A percentile compares a stretch with the other conserved stretches of the same genome.
phyloP scores from a whole-genome alignment of 2,888 invertebrate species.

The Colletes collaris region DNA sequence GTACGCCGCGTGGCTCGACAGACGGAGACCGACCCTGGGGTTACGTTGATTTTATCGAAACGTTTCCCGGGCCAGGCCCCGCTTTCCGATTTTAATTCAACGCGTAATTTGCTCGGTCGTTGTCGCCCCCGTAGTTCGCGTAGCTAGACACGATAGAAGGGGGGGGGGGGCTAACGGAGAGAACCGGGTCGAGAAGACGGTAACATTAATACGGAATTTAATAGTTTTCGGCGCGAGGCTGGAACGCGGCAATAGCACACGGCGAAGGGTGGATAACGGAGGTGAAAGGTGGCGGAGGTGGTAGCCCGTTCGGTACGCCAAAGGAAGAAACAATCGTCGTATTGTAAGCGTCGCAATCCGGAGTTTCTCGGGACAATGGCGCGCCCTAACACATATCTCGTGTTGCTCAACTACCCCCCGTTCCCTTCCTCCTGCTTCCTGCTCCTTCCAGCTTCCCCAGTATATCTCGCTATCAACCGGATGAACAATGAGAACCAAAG shows the following conservation, averaged over 20 bases:
- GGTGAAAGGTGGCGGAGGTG: constrained; percentile 67
- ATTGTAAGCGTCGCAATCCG: constrained; percentile 80
- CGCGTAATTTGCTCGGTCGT: constrained; percentile 22
- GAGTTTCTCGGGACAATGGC: constrained; percentile 77
- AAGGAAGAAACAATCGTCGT: constrained; percentile 80
- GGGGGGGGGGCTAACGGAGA: neutral
- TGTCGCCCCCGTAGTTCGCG: neutral
- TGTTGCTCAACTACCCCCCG: constrained; percentile 63
- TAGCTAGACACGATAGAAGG: too few relatives aligned
- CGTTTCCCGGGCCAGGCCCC: too few relatives aligned
- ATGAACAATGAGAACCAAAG: constrained; percentile 78
- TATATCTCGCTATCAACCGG: constrained; percentile 73
- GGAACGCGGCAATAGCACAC: constrained; percentile 35
- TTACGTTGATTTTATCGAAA: too few relatives aligned
- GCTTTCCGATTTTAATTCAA: constrained; percentile 1
- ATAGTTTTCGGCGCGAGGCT: constrained; percentile 72
- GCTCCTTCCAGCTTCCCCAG: constrained; percentile 27
- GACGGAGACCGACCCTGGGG: too few relatives aligned
- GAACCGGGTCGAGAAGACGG: constrained; percentile 51
- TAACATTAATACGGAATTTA: constrained; percentile 78
- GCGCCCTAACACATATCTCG: constrained; percentile 75
- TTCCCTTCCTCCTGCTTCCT: constrained; percentile 38
- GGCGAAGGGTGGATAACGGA: constrained; percentile 41
- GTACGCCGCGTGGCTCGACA: too few relatives aligned
- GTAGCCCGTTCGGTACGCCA: constrained; percentile 71